Percentiles rank a stretch among this genome's conserved stretches.
These are phyloP conservation scores for Synergus laeviventris DNA, from an alignment of 2,888 invertebrate genomes.

Conservation along the genomic window DNA sequence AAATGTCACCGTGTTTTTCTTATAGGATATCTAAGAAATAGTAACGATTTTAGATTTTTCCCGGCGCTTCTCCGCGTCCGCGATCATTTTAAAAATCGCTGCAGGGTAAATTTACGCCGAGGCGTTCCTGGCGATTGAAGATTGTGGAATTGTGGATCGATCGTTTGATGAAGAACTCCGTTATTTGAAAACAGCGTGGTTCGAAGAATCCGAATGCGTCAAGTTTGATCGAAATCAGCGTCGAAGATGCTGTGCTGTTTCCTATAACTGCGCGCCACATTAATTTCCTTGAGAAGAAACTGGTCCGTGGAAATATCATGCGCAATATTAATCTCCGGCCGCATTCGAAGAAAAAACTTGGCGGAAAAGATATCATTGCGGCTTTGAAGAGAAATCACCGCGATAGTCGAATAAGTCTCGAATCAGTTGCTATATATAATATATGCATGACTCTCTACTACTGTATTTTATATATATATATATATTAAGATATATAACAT, in stretches of 20 bases:
- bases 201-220: conserved; percentile 47
- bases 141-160: background rate
- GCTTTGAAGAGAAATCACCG: conserved; percentile 52
- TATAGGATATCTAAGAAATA: background rate
- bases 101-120: conserved; percentile 19
- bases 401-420: conserved; percentile 53
- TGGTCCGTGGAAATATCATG: conserved; percentile 50
- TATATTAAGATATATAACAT: no score
- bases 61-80: conserved; percentile 20
- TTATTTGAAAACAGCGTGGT: conserved; percentile 46
- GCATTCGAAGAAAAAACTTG: conserved; percentile 53
- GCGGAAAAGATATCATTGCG: conserved; percentile 49
- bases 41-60: conserved; percentile 22
- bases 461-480: no score
- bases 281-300: conserved; percentile 58
- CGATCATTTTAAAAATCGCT: conserved; percentile 6
- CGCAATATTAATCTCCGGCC: conserved; percentile 55
- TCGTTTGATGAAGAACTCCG: conserved; percentile 1
- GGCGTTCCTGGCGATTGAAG: background rate
- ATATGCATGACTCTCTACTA: no score
- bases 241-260: conserved; percentile 29
- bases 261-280: conserved; percentile 55
- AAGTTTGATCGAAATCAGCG: conserved; percentile 45
- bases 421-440: no score
- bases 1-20: background rate